Conservation (phyloP, 2,113 vertebrate species). For the Pteruthius melanotis region DNA sequence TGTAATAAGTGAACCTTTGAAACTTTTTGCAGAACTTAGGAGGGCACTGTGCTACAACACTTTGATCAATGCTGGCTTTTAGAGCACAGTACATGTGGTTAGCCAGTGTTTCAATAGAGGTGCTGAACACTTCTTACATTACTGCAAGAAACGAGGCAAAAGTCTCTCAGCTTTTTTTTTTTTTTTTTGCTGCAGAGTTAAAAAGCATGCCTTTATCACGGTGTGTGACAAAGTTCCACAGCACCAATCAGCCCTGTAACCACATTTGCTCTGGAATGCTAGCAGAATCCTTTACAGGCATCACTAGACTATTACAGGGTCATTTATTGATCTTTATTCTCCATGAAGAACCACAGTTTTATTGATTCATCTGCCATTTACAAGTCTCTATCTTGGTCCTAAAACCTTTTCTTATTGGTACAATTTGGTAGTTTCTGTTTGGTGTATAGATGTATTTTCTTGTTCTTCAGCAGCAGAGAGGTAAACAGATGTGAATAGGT, state of each 20-base stretch:
- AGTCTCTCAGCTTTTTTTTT: not conserved
- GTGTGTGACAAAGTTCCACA: not conserved
- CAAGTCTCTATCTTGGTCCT: not conserved
- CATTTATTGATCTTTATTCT: conserved; percentile 28
- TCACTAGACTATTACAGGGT: not conserved
- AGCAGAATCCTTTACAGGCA: conserved; percentile 19
- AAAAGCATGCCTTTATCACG: not conserved
- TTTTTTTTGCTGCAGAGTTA: not conserved
- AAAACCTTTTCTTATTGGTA: not conserved
- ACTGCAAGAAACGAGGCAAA: not conserved
- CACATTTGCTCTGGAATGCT: conserved; percentile 14
- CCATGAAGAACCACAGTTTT: not conserved
- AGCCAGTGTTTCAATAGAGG: not conserved
- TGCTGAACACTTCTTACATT: not conserved
- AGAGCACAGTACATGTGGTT: not conserved
- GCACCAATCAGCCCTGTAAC: not conserved
- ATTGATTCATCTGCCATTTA: conserved; percentile 19
- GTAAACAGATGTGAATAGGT: not conserved
- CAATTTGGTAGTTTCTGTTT: not conserved
- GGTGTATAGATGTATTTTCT: not conserved
- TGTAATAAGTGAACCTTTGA: not conserved
- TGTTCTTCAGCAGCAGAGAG: not conserved
- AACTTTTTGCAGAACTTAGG: not conserved
- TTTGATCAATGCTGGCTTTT: not conserved
- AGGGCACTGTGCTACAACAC: not conserved